phyloP scores from a whole-genome alignment of 2,888 invertebrate species.

The Apodemia duryi region DNA sequence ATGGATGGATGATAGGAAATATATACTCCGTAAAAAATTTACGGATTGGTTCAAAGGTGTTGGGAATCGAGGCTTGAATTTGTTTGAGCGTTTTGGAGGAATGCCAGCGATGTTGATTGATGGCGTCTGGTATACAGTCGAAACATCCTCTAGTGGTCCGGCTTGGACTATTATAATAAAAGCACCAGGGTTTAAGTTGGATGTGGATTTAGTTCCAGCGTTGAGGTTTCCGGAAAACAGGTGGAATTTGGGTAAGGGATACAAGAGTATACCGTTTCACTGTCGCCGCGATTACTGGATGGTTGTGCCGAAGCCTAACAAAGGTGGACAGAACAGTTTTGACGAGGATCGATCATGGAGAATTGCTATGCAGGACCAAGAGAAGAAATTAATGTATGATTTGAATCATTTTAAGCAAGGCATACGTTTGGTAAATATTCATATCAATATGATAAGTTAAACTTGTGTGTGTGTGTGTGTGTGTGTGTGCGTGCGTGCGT shows the following conservation, averaged over 20 bases:
- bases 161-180: slow-evolving; percentile 74
- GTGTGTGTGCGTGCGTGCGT: too few species aligned
- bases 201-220: slow-evolving; percentile 77
- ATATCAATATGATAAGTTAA: too few species aligned
- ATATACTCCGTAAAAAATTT: slow-evolving; percentile 64
- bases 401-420: slow-evolving; percentile 61
- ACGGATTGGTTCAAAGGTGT: slow-evolving; percentile 76
- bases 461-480: too few species aligned
- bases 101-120: slow-evolving; percentile 37
- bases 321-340: slow-evolving; percentile 36
- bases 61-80: slow-evolving; percentile 57
- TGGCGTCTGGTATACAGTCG: slow-evolving; percentile 52
- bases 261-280: neutral
- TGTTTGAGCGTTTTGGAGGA: slow-evolving; percentile 33
- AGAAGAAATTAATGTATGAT: slow-evolving; percentile 67
- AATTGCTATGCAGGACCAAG: slow-evolving; percentile 77
- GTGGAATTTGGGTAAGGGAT: slow-evolving; percentile 49
- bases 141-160: slow-evolving; percentile 66
- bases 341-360: slow-evolving; percentile 68
- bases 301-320: slow-evolving; percentile 74
- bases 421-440: slow-evolving; percentile 54
- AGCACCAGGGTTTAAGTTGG: slow-evolving; percentile 48
- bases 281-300: slow-evolving; percentile 49
- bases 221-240: slow-evolving; percentile 69
- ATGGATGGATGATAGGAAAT: slow-evolving; percentile 60